Percentiles rank a stretch among this genome's conserved stretches.
Evolutionary conservation across 2,113 vertebrate species (phyloP).

Genomic region (Ameiurus melas): DNA sequence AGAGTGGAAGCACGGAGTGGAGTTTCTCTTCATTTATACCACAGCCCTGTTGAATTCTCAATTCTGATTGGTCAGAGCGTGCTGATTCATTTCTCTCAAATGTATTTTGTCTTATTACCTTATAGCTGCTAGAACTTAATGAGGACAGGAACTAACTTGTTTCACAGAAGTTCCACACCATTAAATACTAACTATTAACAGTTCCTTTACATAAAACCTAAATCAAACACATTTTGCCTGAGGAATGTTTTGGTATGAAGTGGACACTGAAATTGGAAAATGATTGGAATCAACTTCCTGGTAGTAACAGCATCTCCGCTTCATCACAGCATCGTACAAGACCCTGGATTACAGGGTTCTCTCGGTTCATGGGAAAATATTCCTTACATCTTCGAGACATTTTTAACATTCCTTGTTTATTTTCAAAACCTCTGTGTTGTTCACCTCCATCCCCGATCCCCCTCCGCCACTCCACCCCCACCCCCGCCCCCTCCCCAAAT

Average conservation of each 20-base stretch:
- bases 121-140: not conserved
- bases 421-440: not conserved
- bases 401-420: no score
- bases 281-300: not conserved
- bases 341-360: no score
- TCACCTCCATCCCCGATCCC: no score
- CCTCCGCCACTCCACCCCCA: no score
- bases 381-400: no score
- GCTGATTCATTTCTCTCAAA: not conserved
- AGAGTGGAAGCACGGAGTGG: not conserved
- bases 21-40: not conserved
- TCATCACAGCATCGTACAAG: no score
- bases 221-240: not conserved
- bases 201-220: not conserved
- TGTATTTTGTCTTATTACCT: not conserved
- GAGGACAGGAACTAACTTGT: not conserved
- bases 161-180: not conserved
- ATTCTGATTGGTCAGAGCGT: not conserved
- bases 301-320: not conserved
- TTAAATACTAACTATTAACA: not conserved
- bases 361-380: not conserved
- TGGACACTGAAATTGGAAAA: no score
- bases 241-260: not conserved
- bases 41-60: not conserved
- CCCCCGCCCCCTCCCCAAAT: not conserved